phyloP scores from a whole-genome alignment of 2,113 vertebrate genomes.

The Sinocyclocheilus anshuiensis region DNA sequence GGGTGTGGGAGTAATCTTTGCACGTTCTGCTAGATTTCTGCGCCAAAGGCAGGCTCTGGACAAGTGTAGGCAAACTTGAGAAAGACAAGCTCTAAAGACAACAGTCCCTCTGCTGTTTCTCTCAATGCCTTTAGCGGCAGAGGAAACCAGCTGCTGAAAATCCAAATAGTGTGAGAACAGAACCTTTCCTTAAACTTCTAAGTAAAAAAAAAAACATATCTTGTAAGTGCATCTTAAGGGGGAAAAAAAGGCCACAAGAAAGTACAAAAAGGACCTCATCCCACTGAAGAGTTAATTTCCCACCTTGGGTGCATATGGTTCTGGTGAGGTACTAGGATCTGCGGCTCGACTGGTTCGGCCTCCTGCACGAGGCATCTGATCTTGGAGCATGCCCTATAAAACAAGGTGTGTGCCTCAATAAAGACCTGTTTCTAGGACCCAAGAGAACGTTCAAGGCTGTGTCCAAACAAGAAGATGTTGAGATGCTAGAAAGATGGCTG shows the following conservation, averaged over 20 bases:
- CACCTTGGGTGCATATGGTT: slow-evolving; percentile 91
- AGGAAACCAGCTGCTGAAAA: slow-evolving; percentile 31
- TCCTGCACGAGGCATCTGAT: slow-evolving; percentile 83
- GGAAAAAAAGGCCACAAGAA: background rate
- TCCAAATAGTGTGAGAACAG: background rate
- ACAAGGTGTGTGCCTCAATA: slow-evolving; percentile 70
- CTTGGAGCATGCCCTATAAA: slow-evolving; percentile 77
- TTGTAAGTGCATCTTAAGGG: background rate
- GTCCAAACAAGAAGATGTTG: background rate
- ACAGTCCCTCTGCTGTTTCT: slow-evolving; percentile 37
- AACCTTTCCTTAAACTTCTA: slow-evolving; percentile 2
- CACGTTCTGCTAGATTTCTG: slow-evolving; percentile 28
- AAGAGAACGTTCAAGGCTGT: background rate
- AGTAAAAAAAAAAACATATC: background rate
- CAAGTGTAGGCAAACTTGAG: slow-evolving; percentile 49
- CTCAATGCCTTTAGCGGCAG: slow-evolving; percentile 19
- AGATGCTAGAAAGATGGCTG: background rate
- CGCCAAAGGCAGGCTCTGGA: slow-evolving; percentile 31
- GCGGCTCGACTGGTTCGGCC: slow-evolving; percentile 91
- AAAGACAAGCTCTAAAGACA: slow-evolving; percentile 28
- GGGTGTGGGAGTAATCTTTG: slow-evolving; percentile 24
- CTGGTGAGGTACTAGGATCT: slow-evolving; percentile 81
- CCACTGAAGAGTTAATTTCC: slow-evolving; percentile 66
- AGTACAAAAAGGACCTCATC: background rate
- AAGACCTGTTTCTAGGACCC: slow-evolving; percentile 35